A percentile compares a stretch with the other conserved stretches of the same genome.
Conservation (phyloP, 1,140 invertebrate genomes). For the Temnothorax nylanderi region DNA sequence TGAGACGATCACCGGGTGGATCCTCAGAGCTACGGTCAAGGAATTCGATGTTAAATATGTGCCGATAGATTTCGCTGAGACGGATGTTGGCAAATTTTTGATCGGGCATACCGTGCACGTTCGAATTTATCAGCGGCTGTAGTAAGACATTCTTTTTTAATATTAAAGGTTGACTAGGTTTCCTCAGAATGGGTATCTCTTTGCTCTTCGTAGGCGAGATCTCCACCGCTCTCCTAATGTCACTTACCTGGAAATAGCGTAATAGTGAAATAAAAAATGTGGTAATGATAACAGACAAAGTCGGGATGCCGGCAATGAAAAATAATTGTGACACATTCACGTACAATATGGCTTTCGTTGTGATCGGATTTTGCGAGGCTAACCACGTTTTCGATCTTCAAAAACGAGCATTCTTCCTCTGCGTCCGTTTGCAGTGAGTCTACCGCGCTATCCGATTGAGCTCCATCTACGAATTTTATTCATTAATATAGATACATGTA, state of each 20-base stretch:
- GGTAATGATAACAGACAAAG: not conserved
- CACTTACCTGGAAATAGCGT: slow-evolving; percentile 70
- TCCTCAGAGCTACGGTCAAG: slow-evolving; percentile 37
- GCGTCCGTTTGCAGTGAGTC: slow-evolving; percentile 42
- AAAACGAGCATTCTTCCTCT: slow-evolving; percentile 76
- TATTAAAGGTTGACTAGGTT: slow-evolving; percentile 74
- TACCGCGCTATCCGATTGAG: not conserved
- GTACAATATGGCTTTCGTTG: slow-evolving; percentile 69
- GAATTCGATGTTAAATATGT: slow-evolving; percentile 23
- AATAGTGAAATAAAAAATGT: not conserved
- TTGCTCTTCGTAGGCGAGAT: slow-evolving; percentile 72
- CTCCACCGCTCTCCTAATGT: slow-evolving; percentile 80
- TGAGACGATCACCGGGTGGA: slow-evolving; percentile 20
- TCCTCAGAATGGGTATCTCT: slow-evolving; percentile 77
- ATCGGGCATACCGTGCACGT: slow-evolving; percentile 68
- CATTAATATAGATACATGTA: not conserved
- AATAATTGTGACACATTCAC: slow-evolving; percentile 5
- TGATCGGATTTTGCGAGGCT: slow-evolving; percentile 76
- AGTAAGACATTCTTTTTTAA: slow-evolving; percentile 74
- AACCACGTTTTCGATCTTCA: slow-evolving; percentile 83
- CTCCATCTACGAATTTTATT: slow-evolving; percentile 40
- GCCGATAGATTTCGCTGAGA: not conserved
- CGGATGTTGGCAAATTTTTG: slow-evolving; percentile 45
- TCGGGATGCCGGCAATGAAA: not conserved
- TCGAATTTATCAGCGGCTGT: slow-evolving; percentile 38